phyloP scores from a whole-genome alignment of 2,888 invertebrate genomes.

The Coecobrya sp. region DNA sequence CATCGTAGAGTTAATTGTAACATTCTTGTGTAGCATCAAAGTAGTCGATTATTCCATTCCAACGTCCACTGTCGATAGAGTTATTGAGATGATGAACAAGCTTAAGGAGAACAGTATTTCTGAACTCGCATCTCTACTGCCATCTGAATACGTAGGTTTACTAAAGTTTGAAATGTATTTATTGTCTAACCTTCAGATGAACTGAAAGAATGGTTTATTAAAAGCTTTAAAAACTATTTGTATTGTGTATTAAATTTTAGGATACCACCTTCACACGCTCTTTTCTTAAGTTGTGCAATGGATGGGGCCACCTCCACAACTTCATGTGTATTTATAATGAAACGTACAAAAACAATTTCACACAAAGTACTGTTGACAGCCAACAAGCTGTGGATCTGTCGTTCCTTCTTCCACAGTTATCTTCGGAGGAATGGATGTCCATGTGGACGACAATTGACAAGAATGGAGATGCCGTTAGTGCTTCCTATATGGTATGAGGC shows the following conservation, averaged over 20 bases:
- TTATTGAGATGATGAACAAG: conserved; percentile 81
- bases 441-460: conserved; percentile 24
- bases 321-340: conserved; percentile 81
- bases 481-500: conserved; percentile 35
- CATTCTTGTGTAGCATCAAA: conserved; percentile 83
- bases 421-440: conserved; percentile 43
- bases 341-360: conserved; percentile 48
- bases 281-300: conserved; percentile 81
- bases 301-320: conserved; percentile 84
- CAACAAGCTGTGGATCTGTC: conserved; percentile 63
- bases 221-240: no score
- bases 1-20: conserved; percentile 76
- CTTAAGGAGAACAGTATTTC: conserved; percentile 77
- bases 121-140: conserved; percentile 54
- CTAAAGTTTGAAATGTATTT: background rate
- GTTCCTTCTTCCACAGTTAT: conserved; percentile 49
- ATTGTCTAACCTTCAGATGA: no score
- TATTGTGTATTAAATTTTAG: conserved; percentile 74
- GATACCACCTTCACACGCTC: conserved; percentile 64
- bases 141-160: conserved; percentile 28
- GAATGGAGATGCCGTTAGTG: conserved; percentile 26
- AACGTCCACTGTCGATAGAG: conserved; percentile 78
- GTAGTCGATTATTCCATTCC: conserved; percentile 82
- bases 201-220: no score
- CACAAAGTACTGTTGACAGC: background rate